Evolutionary conservation across 2,888 invertebrate genomes (phyloP), one percentile per base, ranked within the genome.

Genomic region (Dione juno): DNA sequence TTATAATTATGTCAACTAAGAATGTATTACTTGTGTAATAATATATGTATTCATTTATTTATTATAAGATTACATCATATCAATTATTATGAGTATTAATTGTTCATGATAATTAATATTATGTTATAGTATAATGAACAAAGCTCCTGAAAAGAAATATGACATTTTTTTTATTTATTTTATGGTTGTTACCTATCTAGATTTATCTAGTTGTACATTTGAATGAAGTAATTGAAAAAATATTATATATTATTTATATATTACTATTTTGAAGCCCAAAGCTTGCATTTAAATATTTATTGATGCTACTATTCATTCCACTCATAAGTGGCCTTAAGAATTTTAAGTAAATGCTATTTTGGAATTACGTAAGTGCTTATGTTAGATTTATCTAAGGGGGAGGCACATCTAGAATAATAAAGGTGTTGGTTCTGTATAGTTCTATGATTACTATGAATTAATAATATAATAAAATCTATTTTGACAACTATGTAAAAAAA

Each of bases 261-360:
- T 5, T 16, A 16, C 37, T 6, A 16, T 13, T 16, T 57, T 16
- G 6, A 19, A 57, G 16, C 37, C 57, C 57, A 57, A 57, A 57
- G 57, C 37, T 57, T 16, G 16, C 16, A 13, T 16, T 57, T 37
- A 37, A 57, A 45, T 61, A 57, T 28, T 45, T 40, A 40, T 37
- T 53, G 50, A 59, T 28, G 40, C n/a, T 66, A 53, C n/a, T 40
- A 28, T 53, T 35, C 54, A 74, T 71, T 74, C 73, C 74, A 74
- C 70, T 74, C 74, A 69, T 69, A 65, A 58, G 73, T 63, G 71
- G 74, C 73, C 73, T 74, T 74, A 74, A 10, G 52, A 54, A 50
- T 53, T 71, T 59, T 68, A 59, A 40, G 6, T 40, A 53, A 66
- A 68, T 45, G 50, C 50, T 52, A 57, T 48, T 52, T 50, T 35